Conservation (phyloP, 2,113 vertebrate species). For the Oxyura jamaicensis region DNA sequence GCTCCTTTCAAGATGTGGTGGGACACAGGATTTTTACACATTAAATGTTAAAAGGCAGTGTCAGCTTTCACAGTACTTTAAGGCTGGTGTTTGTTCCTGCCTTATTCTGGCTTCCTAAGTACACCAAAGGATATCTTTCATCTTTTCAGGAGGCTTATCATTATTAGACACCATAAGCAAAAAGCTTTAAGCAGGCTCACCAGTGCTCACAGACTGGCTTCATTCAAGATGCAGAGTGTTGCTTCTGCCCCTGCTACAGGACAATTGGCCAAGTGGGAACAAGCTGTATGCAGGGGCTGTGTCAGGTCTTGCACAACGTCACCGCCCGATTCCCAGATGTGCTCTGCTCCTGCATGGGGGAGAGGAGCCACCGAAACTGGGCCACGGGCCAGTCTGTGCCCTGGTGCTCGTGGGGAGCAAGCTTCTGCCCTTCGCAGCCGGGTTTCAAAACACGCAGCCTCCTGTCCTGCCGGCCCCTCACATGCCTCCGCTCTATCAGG, state of each 20-base stretch:
- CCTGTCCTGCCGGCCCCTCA: neutral
- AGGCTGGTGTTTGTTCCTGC: neutral
- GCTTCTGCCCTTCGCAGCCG: neutral
- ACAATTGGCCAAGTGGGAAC: neutral
- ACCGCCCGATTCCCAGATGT: neutral
- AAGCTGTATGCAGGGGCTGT: no score
- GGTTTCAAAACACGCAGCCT: neutral
- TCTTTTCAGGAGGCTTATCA: constrained; percentile 26
- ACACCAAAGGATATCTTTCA: constrained; percentile 10
- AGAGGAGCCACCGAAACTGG: neutral
- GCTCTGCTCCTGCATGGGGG: neutral
- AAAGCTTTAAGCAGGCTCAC: neutral
- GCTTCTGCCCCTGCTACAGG: neutral
- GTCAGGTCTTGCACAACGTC: neutral
- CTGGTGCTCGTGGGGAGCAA: neutral
- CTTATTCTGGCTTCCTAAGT: neutral
- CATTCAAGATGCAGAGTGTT: neutral
- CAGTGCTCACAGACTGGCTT: rapidly evolving
- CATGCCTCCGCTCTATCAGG: neutral
- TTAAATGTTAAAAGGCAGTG: constrained; percentile 19
- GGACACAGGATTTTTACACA: neutral
- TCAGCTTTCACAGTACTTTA: constrained; percentile 50
- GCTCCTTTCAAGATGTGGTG: neutral
- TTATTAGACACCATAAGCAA: constrained; percentile 11
- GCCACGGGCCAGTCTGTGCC: neutral